phyloP scores from a whole-genome alignment of 2,797 vertebrate genomes.

The Eutrigla gurnardus region DNA sequence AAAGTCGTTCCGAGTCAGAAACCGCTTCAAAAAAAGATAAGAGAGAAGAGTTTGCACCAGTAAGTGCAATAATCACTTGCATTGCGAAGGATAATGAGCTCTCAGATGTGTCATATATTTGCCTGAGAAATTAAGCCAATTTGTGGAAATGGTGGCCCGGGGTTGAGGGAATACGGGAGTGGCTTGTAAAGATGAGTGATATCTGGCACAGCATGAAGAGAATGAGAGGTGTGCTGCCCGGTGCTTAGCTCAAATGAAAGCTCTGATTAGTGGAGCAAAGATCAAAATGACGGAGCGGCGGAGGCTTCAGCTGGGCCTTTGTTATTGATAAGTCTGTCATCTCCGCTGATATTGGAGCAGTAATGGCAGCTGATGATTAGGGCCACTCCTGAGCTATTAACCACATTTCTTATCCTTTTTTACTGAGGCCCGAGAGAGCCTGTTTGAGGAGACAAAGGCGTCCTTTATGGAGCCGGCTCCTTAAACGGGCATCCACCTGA shows the following conservation, averaged over 20 bases:
- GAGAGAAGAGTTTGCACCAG: constrained; percentile 55
- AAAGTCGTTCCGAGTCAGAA: constrained; percentile 53
- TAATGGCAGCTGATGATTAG: constrained; percentile 95
- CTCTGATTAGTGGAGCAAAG: constrained; percentile 90
- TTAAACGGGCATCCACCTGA: constrained; percentile 88
- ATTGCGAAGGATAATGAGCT: constrained; percentile 77
- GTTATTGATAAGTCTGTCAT: constrained; percentile 98
- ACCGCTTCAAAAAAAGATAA: constrained; percentile 34
- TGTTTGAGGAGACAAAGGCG: constrained; percentile 88
- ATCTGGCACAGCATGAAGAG: constrained; percentile 85
- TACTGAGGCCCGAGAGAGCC: constrained; percentile 86
- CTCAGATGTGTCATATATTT: constrained; percentile 85
- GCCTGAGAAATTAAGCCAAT: constrained; percentile 88
- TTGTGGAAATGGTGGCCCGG: constrained; percentile 86
- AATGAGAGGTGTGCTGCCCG: constrained; percentile 84
- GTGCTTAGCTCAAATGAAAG: constrained; percentile 90
- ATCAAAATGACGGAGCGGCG: constrained; percentile 90
- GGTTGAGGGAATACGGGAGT: constrained; percentile 83
- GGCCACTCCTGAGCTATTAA: constrained; percentile 92
- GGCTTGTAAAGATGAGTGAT: constrained; percentile 86
- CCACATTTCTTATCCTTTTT: constrained; percentile 93
- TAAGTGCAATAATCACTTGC: constrained; percentile 69
- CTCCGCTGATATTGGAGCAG: constrained; percentile 93
- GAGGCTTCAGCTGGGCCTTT: constrained; percentile 88
- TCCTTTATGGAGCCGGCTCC: constrained; percentile 87